Conservation (phyloP, 2,888 invertebrate species). For the Drosophila rellima region DNA sequence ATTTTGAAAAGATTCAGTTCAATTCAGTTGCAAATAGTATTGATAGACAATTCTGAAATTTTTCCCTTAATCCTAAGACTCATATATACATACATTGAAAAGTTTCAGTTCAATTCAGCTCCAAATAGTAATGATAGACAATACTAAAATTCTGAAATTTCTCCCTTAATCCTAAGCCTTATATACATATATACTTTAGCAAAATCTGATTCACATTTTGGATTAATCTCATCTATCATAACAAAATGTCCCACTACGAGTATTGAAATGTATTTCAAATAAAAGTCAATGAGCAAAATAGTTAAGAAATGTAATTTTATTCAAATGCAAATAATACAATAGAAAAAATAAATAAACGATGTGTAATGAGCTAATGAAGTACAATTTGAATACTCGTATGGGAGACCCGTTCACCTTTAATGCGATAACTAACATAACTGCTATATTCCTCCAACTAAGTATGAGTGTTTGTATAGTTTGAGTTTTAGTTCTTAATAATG, state of each 20-base stretch:
- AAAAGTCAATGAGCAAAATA: slow-evolving; percentile 34
- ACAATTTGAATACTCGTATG: slow-evolving; percentile 72
- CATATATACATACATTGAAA: no score
- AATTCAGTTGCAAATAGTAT: no score
- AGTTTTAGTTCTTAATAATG: slow-evolving; percentile 83
- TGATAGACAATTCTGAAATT: no score
- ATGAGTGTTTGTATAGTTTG: not conserved
- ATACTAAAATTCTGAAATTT: no score
- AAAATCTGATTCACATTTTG: not conserved
- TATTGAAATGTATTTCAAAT: slow-evolving; percentile 52
- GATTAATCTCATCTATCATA: not conserved
- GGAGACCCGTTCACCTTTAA: slow-evolving; percentile 55
- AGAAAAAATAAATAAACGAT: slow-evolving; percentile 33
- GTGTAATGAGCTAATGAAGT: slow-evolving; percentile 41
- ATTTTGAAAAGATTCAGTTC: no score
- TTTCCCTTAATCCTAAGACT: no score
- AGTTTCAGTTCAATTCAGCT: no score
- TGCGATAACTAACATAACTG: slow-evolving; percentile 11
- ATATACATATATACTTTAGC: not conserved
- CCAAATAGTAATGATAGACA: no score
- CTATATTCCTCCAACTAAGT: not conserved
- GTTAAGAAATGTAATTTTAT: slow-evolving; percentile 59
- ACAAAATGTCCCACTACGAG: slow-evolving; percentile 53
- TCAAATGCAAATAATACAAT: slow-evolving; percentile 61
- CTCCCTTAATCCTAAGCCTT: no score